Conservation (phyloP, 2,113 vertebrate species). For the Pangasianodon hypophthalmus region DNA sequence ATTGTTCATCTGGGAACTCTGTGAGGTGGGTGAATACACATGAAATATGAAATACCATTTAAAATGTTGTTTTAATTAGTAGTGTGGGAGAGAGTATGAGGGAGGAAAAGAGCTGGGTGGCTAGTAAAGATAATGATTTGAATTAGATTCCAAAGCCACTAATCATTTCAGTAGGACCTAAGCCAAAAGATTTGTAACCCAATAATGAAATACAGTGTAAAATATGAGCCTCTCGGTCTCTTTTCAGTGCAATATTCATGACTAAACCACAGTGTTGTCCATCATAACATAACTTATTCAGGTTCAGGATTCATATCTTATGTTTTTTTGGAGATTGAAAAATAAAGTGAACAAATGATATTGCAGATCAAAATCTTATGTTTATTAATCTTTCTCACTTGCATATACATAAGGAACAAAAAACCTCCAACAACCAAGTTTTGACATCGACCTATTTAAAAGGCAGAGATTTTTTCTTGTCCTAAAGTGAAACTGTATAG, state of each 20-base stretch:
- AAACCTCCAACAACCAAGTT: background rate
- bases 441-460: background rate
- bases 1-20: background rate
- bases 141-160: background rate
- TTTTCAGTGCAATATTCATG: background rate
- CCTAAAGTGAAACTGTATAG: background rate
- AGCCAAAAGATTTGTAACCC: background rate
- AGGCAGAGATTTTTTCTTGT: background rate
- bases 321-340: background rate
- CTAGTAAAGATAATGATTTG: background rate
- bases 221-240: background rate
- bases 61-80: background rate
- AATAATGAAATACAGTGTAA: background rate
- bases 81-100: background rate
- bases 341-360: background rate
- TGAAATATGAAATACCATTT: background rate
- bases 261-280: background rate
- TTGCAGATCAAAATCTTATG: background rate
- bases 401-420: background rate
- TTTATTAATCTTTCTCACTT: background rate
- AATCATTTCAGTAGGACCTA: background rate
- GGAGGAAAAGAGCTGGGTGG: background rate
- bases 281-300: background rate
- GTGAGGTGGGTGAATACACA: background rate
- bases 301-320: background rate